phyloP scores from a whole-genome alignment of 2,113 vertebrate species.

The Vombatus ursinus region DNA sequence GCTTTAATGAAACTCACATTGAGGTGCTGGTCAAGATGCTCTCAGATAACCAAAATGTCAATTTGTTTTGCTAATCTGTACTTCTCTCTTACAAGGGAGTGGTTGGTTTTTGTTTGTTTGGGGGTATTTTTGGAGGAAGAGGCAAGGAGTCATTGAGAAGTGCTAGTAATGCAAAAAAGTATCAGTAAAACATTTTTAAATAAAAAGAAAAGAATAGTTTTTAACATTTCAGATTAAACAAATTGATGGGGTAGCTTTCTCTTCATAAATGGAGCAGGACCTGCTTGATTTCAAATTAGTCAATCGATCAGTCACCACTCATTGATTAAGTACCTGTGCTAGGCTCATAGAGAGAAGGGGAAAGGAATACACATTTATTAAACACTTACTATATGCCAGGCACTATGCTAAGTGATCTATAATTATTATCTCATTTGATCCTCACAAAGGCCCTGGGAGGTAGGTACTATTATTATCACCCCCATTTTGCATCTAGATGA shows the following conservation, averaged over 20 bases:
- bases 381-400: neutral
- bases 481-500: neutral
- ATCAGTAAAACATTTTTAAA: neutral
- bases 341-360: neutral
- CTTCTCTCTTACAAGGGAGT: neutral
- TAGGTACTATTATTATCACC: neutral
- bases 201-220: neutral
- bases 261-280: neutral
- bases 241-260: neutral
- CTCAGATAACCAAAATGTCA: neutral
- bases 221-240: neutral
- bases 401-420: neutral
- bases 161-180: neutral
- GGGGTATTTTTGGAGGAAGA: neutral
- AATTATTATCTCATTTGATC: neutral
- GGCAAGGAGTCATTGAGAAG: neutral
- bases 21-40: neutral
- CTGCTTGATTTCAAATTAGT: neutral
- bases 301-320: neutral
- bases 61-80: neutral
- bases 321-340: neutral
- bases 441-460: neutral
- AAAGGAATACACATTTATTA: neutral
- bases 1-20: constrained; percentile 21
- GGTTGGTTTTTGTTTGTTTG: neutral